Conservation (phyloP, 30 jellyfish, hydroid and myxozoan genomes). For the Cassiopea xamachana region DNA sequence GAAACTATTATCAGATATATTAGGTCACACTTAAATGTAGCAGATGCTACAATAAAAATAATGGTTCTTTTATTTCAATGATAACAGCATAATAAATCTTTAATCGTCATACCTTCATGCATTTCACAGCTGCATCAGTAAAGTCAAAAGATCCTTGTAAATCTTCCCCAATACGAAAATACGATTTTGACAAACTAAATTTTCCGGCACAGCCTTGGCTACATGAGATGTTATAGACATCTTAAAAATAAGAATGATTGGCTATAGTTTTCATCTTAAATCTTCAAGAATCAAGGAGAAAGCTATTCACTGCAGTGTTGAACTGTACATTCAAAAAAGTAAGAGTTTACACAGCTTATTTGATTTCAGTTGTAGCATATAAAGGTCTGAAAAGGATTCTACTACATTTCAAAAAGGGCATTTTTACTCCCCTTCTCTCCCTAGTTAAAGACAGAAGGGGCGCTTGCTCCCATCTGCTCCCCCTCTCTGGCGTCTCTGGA, state of each 20-base stretch:
- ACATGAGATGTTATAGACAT: slow-evolving; percentile 87
- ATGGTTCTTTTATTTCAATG: not conserved
- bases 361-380: not conserved
- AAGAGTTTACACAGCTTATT: too few relatives aligned
- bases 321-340: not conserved
- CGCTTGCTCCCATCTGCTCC: too few relatives aligned
- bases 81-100: not conserved
- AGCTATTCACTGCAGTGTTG: not conserved
- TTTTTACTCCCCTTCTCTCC: too few relatives aligned
- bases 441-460: too few relatives aligned
- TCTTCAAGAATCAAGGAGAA: not conserved
- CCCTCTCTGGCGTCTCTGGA: too few relatives aligned
- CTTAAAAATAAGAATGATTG: slow-evolving; percentile 27
- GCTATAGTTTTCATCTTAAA: not conserved
- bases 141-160: slow-evolving; percentile 92
- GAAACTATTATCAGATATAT: too few relatives aligned
- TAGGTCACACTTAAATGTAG: too few relatives aligned
- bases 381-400: not conserved
- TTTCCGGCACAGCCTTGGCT: slow-evolving; percentile 95
- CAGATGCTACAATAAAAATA: too few relatives aligned
- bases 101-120: slow-evolving; percentile 77
- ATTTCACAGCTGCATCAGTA: slow-evolving; percentile 69
- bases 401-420: too few relatives aligned
- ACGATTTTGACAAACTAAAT: slow-evolving; percentile 80
- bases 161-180: slow-evolving; percentile 98